Evolutionary conservation across 2,888 invertebrate species (phyloP).

Genomic region (Epsilonema sp.): DNA sequence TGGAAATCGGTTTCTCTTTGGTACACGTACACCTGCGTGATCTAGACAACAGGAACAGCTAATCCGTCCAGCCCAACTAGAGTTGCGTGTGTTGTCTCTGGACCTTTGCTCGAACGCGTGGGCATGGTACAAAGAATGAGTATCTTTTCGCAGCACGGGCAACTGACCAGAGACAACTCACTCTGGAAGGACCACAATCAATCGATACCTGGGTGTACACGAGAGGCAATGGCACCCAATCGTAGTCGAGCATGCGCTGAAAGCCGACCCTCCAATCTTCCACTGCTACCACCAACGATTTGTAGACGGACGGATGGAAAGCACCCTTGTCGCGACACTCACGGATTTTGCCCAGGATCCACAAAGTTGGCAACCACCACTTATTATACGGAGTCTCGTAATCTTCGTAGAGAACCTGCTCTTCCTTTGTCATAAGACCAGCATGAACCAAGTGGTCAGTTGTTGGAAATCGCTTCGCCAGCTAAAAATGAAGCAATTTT

Average conservation of each 20-base stretch:
- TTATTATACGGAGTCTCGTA: neutral
- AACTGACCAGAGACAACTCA: too few relatives aligned
- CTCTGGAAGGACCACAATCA: too few relatives aligned
- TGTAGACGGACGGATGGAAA: neutral
- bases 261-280: neutral
- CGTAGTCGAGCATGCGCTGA: slow-evolving; percentile 22
- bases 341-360: neutral
- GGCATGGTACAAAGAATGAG: too few relatives aligned
- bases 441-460: slow-evolving; percentile 29
- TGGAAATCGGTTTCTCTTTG: too few relatives aligned
- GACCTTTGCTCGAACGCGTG: too few relatives aligned
- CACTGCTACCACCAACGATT: neutral
- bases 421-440: slow-evolving; percentile 29
- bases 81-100: too few relatives aligned
- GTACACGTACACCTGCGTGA: too few relatives aligned
- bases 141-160: too few relatives aligned
- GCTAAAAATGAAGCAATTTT: neutral
- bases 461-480: slow-evolving; percentile 28
- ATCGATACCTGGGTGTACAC: slow-evolving; percentile 33
- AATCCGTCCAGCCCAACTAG: too few relatives aligned
- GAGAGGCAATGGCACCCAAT: slow-evolving; percentile 32
- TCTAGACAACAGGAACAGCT: too few relatives aligned
- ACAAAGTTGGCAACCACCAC: neutral
- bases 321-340: neutral
- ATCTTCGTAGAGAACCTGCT: slow-evolving; percentile 26